Base-by-base conservation (phyloP, 2,888 invertebrate genomes). In the Drosophila paucipuncta region DNA sequence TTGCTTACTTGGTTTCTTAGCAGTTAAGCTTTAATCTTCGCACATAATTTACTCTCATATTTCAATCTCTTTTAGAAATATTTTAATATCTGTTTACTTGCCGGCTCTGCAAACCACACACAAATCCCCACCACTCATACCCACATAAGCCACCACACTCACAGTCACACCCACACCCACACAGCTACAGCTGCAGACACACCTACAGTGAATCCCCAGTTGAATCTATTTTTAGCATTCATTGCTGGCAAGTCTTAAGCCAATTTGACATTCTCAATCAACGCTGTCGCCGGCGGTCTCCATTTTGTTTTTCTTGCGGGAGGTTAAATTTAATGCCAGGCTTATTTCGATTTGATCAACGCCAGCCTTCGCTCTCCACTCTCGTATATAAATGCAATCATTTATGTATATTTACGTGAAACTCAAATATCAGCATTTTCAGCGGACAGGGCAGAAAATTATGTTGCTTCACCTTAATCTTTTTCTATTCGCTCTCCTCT, bases 351-450 rank as follows among this genome's bases (percentile, higher is more conserved):
- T 75, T 53, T 47, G 73, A 77, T 83, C 64, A 80, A 33, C 9
- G 41, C 2, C 41, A 41, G n/a, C 39, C 39, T 0, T 0, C 16
- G 6, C 6, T 4, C 2, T n/a, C 35, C 39, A 2, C 18, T 1
- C 2, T 37, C 10, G 18, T 30, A 55, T 68, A 64, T 70, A 74
- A 63, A 63, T 73, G 22, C 50, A 77, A 68, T 79, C 57, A 78
- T 63, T 63, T 68, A 61, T 49, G 52, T 31, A 58, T 55, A 55
- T 65, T 64, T 49, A 30, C 53, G 31, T 58, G 69, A 73, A 80
- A 72, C 66, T 55, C 63, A 76, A 76, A 79, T 73, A 75, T 79
- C 37, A 75, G 76, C 22, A 70, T 76, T 78, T 78, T 55, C 39
- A 60, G 41, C 59, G 50, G 16, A 30, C 33, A 49, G 43, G 18